Base-by-base conservation (phyloP, 1,140 invertebrate species). In the Microplitis mediator region DNA sequence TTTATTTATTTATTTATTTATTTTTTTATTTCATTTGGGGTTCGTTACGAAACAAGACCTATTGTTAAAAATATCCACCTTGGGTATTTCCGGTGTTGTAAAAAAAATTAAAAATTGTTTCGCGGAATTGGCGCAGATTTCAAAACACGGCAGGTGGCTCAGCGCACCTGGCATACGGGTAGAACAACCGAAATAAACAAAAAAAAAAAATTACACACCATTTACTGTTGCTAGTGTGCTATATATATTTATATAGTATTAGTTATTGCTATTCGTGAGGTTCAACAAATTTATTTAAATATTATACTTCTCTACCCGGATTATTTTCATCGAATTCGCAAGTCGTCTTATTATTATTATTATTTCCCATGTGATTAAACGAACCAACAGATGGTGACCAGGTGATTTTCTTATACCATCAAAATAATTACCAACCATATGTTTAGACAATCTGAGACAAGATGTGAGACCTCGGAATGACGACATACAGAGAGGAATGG, bases 341-440 rank as follows among this genome's bases (percentile, higher is more conserved):
- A 14, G 54, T 23, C 60, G 60, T 9, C 9, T 23, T 23, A 61
- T 69, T 45, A 11, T 45, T 9, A 31, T 23, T 23, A 61, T 69
- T 45, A 11, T 45, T 45, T 45, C 6, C 39, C 39, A 45, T 9
- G 11, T 45, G 39, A 45, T 45, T 45, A 9, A 45, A 45, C 39
- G 39, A 45, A 45, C 69, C 74, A 79, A 78, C 80, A 82, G 78
- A 80, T 83, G 82, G 77, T 79, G 76, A 73, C 80, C 80, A 81
- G 82, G 80, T 82, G 81, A 83, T 80, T 72, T 35, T 16, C 8
- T 16, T 52, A 9, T 36, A 58, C 73, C 71, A 50, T 51, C 36
- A 71, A 75, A 73, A 66, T 75, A 65, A 67, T 76, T 74, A 74
- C 52, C 32, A 35, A 14, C 67, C 67, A 69, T 51, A 54, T 69